Evolutionary conservation across 1,140 invertebrate species (phyloP).

Genomic region (Tachypleus tridentatus): DNA sequence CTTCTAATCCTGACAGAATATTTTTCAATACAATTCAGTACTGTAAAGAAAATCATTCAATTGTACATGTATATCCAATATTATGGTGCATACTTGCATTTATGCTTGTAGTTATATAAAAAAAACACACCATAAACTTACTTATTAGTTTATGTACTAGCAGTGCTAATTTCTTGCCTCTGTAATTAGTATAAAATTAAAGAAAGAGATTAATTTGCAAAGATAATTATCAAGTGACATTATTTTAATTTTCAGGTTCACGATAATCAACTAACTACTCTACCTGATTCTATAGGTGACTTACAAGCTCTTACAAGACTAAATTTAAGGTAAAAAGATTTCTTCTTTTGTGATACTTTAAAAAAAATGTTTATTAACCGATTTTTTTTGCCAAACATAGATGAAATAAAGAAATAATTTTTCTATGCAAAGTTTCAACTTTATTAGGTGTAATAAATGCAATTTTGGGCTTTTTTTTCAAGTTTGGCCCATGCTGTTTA

Average conservation of each 20-base stretch:
- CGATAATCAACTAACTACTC: constrained; percentile 55
- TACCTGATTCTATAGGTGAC: constrained; percentile 28
- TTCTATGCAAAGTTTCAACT: neutral
- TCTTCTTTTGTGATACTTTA: neutral
- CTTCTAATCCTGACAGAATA: too few relatives aligned
- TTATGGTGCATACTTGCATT: too few relatives aligned
- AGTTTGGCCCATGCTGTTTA: too few relatives aligned
- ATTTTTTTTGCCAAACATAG: constrained; percentile 3
- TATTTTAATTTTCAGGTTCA: constrained; percentile 46
- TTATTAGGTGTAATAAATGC: constrained; percentile 9
- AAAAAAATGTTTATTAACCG: constrained; percentile 5
- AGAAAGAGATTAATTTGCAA: constrained; percentile 3
- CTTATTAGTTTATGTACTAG: neutral
- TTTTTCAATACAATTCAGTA: too few relatives aligned
- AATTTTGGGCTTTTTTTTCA: too few relatives aligned
- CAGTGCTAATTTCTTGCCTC: constrained; percentile 6
- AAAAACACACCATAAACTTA: too few relatives aligned
- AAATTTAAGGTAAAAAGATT: constrained; percentile 30
- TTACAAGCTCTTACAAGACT: constrained; percentile 31
- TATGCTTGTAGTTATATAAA: too few relatives aligned
- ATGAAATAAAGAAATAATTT: neutral
- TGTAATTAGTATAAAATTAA: constrained; percentile 1
- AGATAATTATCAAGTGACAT: too few relatives aligned
- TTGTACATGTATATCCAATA: too few relatives aligned
- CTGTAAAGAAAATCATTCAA: too few relatives aligned